A percentile compares a stretch with the other conserved stretches of the same genome.
These are phyloP conservation scores for Danionella cerebrum DNA, from an alignment of 2,113 vertebrate species.

Conservation along the genomic window DNA sequence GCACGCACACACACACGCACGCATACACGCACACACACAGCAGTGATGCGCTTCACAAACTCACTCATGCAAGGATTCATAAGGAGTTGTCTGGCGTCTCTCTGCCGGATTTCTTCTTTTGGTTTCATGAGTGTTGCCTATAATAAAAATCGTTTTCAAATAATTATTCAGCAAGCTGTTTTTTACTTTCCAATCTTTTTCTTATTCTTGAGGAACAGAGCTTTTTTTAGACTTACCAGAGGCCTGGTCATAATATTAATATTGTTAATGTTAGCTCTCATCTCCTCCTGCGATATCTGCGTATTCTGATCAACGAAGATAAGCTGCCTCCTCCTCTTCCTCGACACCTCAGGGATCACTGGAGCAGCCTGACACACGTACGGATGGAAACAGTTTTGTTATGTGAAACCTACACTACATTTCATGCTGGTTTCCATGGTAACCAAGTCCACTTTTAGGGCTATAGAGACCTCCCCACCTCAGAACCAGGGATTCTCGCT, in stretches of 20 bases:
- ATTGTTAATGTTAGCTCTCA: slow-evolving; percentile 42
- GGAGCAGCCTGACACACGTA: neutral
- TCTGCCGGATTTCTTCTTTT: neutral
- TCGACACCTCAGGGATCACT: slow-evolving; percentile 3
- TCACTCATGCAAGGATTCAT: slow-evolving; percentile 54
- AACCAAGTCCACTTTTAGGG: too few species aligned
- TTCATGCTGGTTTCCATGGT: too few species aligned
- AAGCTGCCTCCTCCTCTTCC: slow-evolving; percentile 50
- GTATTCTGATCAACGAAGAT: slow-evolving; percentile 56
- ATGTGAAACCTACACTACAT: too few species aligned
- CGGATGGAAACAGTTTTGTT: too few species aligned
- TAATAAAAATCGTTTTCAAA: too few species aligned
- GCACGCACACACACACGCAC: too few species aligned
- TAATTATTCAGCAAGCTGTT: too few species aligned
- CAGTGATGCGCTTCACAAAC: slow-evolving; percentile 30
- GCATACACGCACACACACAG: too few species aligned
- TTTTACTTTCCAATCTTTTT: too few species aligned
- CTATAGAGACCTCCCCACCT: neutral
- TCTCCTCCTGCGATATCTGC: slow-evolving; percentile 48
- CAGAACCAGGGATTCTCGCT: slow-evolving; percentile 16
- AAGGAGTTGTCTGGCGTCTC: slow-evolving; percentile 46
- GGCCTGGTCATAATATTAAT: slow-evolving; percentile 39
- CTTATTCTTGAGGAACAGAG: too few species aligned
- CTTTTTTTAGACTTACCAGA: neutral
- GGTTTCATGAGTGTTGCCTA: neutral